These are phyloP conservation scores for Kryptopterus vitreolus DNA, from an alignment of 2,797 vertebrate genomes.

Conservation along the genomic window DNA sequence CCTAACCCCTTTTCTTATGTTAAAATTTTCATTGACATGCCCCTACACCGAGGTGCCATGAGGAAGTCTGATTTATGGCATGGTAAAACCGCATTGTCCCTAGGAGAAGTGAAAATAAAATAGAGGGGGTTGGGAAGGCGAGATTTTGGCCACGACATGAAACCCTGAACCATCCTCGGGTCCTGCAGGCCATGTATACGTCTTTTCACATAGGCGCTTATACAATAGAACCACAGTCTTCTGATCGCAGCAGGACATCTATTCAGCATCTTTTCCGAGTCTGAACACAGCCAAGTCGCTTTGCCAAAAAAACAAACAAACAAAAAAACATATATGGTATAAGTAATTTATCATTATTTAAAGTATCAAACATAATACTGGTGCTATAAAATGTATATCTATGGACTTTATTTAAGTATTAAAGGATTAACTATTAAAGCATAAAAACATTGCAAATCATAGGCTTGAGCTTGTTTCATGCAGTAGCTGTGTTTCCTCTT, in stretches of 20 bases:
- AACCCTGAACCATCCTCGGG: slow-evolving; percentile 50
- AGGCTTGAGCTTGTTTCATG: neutral
- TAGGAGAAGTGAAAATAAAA: slow-evolving; percentile 66
- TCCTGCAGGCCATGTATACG: slow-evolving; percentile 50
- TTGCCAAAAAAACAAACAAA: neutral
- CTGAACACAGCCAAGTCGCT: neutral
- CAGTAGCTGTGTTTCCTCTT: neutral
- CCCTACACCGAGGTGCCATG: slow-evolving; percentile 67
- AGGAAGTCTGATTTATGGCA: slow-evolving; percentile 77
- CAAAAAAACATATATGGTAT: no score
- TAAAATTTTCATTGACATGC: slow-evolving; percentile 70
- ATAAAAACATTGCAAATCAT: neutral
- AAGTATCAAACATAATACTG: neutral
- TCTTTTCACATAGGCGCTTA: neutral
- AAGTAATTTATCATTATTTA: neutral
- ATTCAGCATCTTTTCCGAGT: slow-evolving; percentile 30
- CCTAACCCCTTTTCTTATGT: slow-evolving; percentile 73
- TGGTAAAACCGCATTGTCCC: slow-evolving; percentile 75
- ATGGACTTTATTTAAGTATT: neutral
- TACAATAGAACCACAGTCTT: slow-evolving; percentile 46
- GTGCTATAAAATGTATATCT: neutral
- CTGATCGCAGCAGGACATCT: slow-evolving; percentile 45
- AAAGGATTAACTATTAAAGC: neutral
- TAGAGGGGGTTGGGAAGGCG: slow-evolving; percentile 66
- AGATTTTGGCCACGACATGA: slow-evolving; percentile 63